Base-by-base conservation (phyloP, 2,113 vertebrate genomes). In the Pygoscelis antarcticus region DNA sequence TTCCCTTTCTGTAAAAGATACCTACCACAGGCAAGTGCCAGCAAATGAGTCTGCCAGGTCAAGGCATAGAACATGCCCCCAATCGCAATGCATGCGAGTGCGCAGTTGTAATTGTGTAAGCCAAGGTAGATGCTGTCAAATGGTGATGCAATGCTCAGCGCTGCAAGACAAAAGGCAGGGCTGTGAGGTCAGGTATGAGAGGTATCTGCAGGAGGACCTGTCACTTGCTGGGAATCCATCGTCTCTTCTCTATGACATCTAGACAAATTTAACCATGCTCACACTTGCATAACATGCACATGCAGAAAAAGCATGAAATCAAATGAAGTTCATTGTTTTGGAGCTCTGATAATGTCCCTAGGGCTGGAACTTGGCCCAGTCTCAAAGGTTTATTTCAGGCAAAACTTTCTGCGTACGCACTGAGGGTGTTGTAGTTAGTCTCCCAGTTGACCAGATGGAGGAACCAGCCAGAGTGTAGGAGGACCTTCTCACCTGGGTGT, bases 11-110 rank as follows among this genome's bases (percentile, higher is more conserved):
- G 9, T 13, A 3, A 27, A 34, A 21, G 57, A 36, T 74, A 96
- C 99, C 17, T 96, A 99, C 99, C 99, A 51, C 99, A 99, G 42
- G 98, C 89, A 27, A 99, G 96, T 3, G 99, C 98, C 77, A 99
- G 97, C 82, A 99, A 78, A 78, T 99, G 99, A 10, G 99, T 99
- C 98, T 99, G 99, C 99, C 99, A 99, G 68, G 99, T 99, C 62
- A 99, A 98, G 13, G 99, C 99, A 0, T 99, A 99, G 97, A 99
- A 99, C 99, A 99, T 99, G 74, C 99, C 99, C 38, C 99, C 99
- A 0, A 99, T 97, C 0, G 99, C 99, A 3, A 99, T 98, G 95
- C 99, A 99, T 3, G 99, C 99, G 7, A 99, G 97, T 32, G 99
- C 99, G 2, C 98, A 99, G 97, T 99, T 99, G 97, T 99, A 99